Percentiles rank a stretch among this genome's conserved stretches.
phyloP scores from a whole-genome alignment of 2,797 vertebrate species.

The Sciurus carolinensis region DNA sequence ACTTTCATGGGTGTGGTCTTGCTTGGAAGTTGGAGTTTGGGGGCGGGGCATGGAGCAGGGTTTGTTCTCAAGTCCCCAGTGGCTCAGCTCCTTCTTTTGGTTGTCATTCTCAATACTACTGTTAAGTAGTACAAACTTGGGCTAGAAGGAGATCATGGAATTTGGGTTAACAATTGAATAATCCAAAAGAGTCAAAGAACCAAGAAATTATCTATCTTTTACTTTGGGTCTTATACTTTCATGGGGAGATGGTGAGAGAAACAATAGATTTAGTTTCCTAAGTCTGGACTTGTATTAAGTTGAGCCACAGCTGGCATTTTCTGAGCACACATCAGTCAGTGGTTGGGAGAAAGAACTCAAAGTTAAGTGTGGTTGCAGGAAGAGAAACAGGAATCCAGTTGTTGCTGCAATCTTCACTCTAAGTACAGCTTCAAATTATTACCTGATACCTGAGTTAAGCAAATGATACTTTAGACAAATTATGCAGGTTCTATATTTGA shows the following conservation, averaged over 20 bases:
- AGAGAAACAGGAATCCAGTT: not conserved
- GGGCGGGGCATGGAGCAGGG: too few relatives aligned
- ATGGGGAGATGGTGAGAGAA: not conserved
- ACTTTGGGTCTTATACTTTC: constrained; percentile 30
- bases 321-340: not conserved
- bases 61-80: not conserved
- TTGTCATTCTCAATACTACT: not conserved
- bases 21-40: not conserved
- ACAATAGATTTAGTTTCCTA: not conserved
- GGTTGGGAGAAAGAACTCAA: not conserved
- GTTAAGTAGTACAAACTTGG: not conserved
- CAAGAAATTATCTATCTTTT: not conserved
- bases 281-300: not conserved
- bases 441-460: not conserved
- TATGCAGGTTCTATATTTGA: not conserved
- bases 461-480: constrained; percentile 48
- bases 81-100: not conserved
- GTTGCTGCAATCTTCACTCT: not conserved
- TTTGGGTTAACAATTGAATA: constrained; percentile 32
- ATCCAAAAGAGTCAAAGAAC: not conserved
- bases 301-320: not conserved
- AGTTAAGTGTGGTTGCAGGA: not conserved
- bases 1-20: not conserved
- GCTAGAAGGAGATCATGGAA: not conserved
- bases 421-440: not conserved